phyloP scores from a whole-genome alignment of 1,140 invertebrate genomes.

The Drosophila miranda region DNA sequence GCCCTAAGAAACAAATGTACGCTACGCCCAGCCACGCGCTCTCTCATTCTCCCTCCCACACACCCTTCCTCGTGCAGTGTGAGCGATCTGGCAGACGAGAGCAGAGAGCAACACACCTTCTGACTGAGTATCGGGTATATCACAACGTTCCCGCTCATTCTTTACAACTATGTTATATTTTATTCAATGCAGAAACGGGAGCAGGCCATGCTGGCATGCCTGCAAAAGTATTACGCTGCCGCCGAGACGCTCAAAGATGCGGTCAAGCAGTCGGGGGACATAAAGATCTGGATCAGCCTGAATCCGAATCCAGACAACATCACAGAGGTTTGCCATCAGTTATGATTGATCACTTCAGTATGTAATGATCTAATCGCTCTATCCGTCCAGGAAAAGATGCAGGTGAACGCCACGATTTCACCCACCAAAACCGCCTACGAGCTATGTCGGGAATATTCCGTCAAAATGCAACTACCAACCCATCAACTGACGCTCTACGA shows the following conservation, averaged over 20 bases:
- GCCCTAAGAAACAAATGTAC: no score
- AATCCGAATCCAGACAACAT: conserved; percentile 75
- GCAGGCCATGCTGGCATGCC: conserved; percentile 87
- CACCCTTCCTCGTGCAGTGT: no score
- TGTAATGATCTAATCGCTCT: neutral
- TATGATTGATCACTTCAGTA: no score
- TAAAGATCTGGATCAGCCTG: conserved; percentile 89
- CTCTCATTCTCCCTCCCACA: no score
- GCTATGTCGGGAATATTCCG: conserved; percentile 87
- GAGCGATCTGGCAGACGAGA: no score
- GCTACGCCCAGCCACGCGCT: no score
- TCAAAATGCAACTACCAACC: conserved; percentile 85
- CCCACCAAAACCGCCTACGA: conserved; percentile 90
- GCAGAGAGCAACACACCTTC: no score
- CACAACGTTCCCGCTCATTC: no score
- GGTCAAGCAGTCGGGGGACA: conserved; percentile 88
- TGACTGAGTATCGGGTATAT: no score
- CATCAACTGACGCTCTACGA: conserved; percentile 89
- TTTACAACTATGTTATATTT: no score
- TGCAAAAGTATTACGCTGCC: conserved; percentile 87
- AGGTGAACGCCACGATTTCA: conserved; percentile 84
- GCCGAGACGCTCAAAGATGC: conserved; percentile 83
- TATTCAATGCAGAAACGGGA: conserved; percentile 84
- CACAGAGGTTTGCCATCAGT: conserved; percentile 55
- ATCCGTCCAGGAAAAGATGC: conserved; percentile 68